Conservation (phyloP, 2,888 invertebrate genomes). For the Drosophila diplacantha region DNA sequence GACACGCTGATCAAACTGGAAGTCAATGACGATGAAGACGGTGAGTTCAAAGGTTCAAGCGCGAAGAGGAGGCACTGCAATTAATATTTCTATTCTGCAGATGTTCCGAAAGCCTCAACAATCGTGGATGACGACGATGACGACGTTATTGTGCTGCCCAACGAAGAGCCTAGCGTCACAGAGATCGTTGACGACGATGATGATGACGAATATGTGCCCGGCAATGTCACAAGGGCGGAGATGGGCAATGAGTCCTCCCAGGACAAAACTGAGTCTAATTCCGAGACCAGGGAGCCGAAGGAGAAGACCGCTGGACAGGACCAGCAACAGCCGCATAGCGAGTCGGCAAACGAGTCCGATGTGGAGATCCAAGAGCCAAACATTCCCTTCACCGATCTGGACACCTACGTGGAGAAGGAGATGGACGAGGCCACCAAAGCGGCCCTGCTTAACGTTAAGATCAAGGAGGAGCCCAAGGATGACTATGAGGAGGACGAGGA, state of each 20-base stretch:
- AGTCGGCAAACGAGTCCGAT: conserved; percentile 75
- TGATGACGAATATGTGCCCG: conserved; percentile 78
- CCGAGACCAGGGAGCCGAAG: conserved; percentile 10
- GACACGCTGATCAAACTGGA: conserved; percentile 74
- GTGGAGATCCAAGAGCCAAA: conserved; percentile 78
- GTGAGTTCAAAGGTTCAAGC: conserved; percentile 1
- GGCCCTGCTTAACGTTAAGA: conserved; percentile 79
- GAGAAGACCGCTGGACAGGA: conserved; percentile 14
- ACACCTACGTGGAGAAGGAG: conserved; percentile 76
- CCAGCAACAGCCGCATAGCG: conserved; percentile 25
- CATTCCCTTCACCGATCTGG: conserved; percentile 77
- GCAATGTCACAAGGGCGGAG: conserved; percentile 50
- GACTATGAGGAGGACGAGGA: conserved; percentile 80
- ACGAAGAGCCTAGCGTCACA: conserved; percentile 82
- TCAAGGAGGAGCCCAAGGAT: conserved; percentile 86
- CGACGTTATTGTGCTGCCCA: conserved; percentile 84
- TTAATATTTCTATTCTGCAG: neutral
- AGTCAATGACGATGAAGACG: conserved; percentile 59
- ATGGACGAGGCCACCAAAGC: conserved; percentile 60
- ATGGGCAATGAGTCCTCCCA: conserved; percentile 18
- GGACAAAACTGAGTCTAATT: conserved; percentile 25
- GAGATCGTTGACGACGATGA: conserved; percentile 79
- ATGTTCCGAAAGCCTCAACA: conserved; percentile 16
- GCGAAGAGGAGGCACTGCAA: accelerated
- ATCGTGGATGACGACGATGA: conserved; percentile 80